Evolutionary conservation across 2,113 vertebrate species (phyloP).

Genomic region (Asarcornis scutulata): DNA sequence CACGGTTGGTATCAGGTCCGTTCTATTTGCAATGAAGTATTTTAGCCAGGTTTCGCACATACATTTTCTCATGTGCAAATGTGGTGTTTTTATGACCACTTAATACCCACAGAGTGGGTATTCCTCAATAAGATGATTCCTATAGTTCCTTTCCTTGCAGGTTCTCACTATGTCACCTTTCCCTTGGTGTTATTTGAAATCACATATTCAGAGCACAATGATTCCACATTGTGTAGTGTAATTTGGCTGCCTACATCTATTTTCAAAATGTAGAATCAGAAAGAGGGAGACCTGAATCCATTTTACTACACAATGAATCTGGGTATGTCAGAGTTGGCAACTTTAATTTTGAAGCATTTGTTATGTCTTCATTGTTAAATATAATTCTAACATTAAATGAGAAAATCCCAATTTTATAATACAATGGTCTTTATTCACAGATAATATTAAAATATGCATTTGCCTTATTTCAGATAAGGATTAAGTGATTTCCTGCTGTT

Average conservation of each 20-base stretch:
- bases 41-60: background rate
- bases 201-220: background rate
- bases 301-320: background rate
- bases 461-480: background rate
- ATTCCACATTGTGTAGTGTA: background rate
- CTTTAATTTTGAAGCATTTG: background rate
- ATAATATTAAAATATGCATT: background rate
- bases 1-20: background rate
- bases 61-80: background rate
- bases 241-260: background rate
- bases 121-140: slow-evolving; percentile 10
- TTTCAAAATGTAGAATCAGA: background rate
- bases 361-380: background rate
- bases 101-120: background rate
- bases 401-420: background rate
- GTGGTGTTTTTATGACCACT: background rate
- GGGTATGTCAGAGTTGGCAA: background rate
- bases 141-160: slow-evolving; percentile 16
- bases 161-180: background rate
- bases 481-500: background rate
- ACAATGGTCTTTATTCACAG: background rate
- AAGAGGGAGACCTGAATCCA: background rate
- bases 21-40: background rate
- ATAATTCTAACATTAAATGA: background rate
- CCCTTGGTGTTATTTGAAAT: slow-evolving; percentile 11